Base-by-base conservation (phyloP, 2,888 invertebrate species). In the Polymixis lichenea region DNA sequence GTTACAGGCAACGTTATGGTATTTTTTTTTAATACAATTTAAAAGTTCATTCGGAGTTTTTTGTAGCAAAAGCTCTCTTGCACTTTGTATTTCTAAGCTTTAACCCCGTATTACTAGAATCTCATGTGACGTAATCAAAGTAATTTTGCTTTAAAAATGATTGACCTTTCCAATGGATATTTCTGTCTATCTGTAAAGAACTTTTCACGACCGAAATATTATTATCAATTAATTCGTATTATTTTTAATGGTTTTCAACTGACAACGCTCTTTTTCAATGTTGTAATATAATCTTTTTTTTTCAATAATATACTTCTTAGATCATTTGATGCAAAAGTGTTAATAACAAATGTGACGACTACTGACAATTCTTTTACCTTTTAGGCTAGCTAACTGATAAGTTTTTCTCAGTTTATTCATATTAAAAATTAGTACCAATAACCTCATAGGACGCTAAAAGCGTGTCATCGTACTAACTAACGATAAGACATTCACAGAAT, bases 401-500 rank as follows among this genome's bases (percentile, higher is more conserved):
- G 43, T 46, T 28, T 58, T 53, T 62, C 25, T 7, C 28, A 43
- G 46, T 65, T 19, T n/a, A 55, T 22, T 28, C n/a, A 64, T 56
- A 49, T 53, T 19, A 49, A 49, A 77, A 60, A 76, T 76, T 46
- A 46, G 38, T 49, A 65, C 55, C 11, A 55, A 49, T 8, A 62
- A 28, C 51, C 62, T 80, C 56, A 72, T 15, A 15, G 19, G 38
- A 55, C 81, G 49, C 60, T n/a, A 49, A 53, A 32, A 72, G 51
- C 15, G 22, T 43, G 43, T 17, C 64, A 55, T 17, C 32, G n/a
- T 15, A 66, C n/a, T 67, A n/a, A 78, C 28, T 78, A 66, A 80
- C 9, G 0, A 49, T 53, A n/a, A 65, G 22, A 80, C 81, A 81
- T 81, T 74, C 65, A 66, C 38, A 66, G 81, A 78, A 80, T 80